These are phyloP conservation scores for Mustelus asterias DNA, from an alignment of 2,113 vertebrate species.

Conservation along the genomic window DNA sequence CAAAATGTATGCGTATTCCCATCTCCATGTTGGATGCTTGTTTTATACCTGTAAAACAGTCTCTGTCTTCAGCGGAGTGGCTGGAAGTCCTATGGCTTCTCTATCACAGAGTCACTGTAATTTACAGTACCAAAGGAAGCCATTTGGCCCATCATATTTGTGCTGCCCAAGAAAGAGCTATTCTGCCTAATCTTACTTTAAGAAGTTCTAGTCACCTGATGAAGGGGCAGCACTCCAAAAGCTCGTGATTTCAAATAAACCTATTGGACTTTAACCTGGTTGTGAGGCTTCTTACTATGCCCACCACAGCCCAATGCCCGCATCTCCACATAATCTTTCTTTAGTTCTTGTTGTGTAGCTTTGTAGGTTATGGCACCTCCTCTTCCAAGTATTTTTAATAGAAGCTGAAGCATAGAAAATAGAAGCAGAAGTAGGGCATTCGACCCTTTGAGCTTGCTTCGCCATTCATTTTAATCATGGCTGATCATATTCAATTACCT, in stretches of 20 bases:
- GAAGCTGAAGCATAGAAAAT: too few relatives aligned
- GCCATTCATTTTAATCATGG: too few relatives aligned
- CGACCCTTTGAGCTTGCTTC: too few relatives aligned
- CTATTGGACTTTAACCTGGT: too few relatives aligned
- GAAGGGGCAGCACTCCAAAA: too few relatives aligned
- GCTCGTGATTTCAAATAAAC: too few relatives aligned
- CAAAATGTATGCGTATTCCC: not conserved
- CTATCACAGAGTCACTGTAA: not conserved
- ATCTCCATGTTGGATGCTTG: not conserved
- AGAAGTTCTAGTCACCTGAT: too few relatives aligned
- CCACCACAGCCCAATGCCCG: too few relatives aligned
- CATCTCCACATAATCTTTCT: not conserved
- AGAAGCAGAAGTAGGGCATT: too few relatives aligned
- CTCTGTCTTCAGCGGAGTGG: not conserved
- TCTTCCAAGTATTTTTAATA: not conserved
- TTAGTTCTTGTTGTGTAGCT: not conserved
- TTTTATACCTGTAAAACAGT: not conserved
- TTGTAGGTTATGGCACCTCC: not conserved
- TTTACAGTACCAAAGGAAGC: not conserved
- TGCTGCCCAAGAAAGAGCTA: not conserved
- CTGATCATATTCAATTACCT: too few relatives aligned
- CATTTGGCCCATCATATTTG: not conserved
- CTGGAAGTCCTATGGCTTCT: not conserved
- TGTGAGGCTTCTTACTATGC: too few relatives aligned
- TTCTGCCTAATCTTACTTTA: not conserved